A percentile compares a stretch with the other conserved stretches of the same genome.
phyloP scores from a whole-genome alignment of 2,888 invertebrate species.

The Phlogophora meticulosa region DNA sequence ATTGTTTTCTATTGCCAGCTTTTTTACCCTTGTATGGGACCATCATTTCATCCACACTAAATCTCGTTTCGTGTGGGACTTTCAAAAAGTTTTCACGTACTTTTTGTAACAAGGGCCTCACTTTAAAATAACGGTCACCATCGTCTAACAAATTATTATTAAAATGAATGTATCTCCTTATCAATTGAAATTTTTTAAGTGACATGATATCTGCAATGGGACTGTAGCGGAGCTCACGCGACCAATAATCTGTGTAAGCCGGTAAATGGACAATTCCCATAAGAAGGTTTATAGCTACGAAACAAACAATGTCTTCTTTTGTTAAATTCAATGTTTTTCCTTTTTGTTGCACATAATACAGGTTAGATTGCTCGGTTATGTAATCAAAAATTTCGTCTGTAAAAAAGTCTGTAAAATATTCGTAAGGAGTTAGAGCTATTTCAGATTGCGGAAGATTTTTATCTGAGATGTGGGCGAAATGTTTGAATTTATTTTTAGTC shows the following conservation, averaged over 20 bases:
- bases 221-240: neutral
- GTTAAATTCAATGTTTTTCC: no score
- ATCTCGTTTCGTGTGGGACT: slow-evolving; percentile 53
- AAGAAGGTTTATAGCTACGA: no score
- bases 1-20: slow-evolving; percentile 60
- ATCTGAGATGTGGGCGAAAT: neutral
- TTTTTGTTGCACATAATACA: neutral
- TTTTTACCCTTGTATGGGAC: slow-evolving; percentile 68
- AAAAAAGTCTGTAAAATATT: neutral
- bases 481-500: neutral
- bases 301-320: no score
- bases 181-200: slow-evolving; percentile 1
- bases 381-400: neutral
- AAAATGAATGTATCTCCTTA: slow-evolving; percentile 16
- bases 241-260: slow-evolving; percentile 11
- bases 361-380: neutral
- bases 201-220: slow-evolving; percentile 10
- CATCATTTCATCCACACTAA: slow-evolving; percentile 73
- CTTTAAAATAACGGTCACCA: slow-evolving; percentile 13
- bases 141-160: slow-evolving; percentile 13
- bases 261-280: no score
- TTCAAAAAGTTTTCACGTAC: slow-evolving; percentile 32
- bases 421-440: neutral
- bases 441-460: slow-evolving; percentile 1
- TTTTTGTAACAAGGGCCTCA: slow-evolving; percentile 20